Base-by-base conservation (phyloP, 2,888 invertebrate genomes). In the Xanthia icteritia region DNA sequence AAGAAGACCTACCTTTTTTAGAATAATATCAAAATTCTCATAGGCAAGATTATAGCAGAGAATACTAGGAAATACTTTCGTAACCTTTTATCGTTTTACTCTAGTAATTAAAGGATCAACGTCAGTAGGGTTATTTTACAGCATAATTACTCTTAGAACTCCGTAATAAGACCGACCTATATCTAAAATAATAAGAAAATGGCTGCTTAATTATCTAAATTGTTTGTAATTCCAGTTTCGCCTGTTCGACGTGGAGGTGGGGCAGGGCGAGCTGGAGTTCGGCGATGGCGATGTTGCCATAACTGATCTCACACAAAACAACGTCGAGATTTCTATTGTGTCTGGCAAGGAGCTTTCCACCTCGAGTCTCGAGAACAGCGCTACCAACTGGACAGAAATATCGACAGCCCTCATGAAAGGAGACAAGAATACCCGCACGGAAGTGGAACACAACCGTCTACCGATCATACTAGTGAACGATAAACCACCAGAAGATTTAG, bases 391-490 rank as follows among this genome's bases (percentile, higher is more conserved):
- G 92, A 81, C 91, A 0, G 93, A 93, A 72, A 90, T 92, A 82
- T 90, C 94, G 0, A 84, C 92, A 13, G 89, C 90, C 0, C 87
- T 91, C 27, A 67, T 89, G 56, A 95, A 93, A 89, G 90, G 90
- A 56, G 92, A 92, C 51, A 89, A 88, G 8, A 90, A 89, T 61
- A 76, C 79, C 6, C 86, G 77, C 74, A 79, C 83, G 42, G 92
- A 92, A 51, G 89, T 90, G 5, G 91, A 90, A 56, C 89, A 89
- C 64, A 84, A 89, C 70, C 73, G 84, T 0, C 87, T 95, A 79
- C 96, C 96, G 3, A 94, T 96, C 48, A 96, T 96, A 39, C 83
- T 96, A 84, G 93, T 96, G 8, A 96, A 96, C 65, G 96, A 96
- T 61, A 94, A 94, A 84, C 94, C 94, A 27, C 94, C 94, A 0